These are phyloP conservation scores for Alcis repandata DNA, from an alignment of 2,888 invertebrate species.

Conservation along the genomic window DNA sequence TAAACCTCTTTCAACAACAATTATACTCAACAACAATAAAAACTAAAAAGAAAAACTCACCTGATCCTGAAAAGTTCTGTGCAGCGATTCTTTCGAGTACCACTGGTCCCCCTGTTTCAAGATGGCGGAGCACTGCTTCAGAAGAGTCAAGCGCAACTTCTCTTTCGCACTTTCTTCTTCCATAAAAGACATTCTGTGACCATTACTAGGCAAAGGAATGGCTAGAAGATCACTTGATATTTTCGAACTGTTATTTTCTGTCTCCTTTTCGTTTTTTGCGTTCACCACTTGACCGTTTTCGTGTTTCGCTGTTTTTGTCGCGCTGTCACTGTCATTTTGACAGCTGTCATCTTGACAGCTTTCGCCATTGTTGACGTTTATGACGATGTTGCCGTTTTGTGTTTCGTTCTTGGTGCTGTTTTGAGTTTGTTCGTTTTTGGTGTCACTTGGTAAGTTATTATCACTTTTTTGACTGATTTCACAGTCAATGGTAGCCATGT, in stretches of 20 bases:
- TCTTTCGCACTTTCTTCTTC: constrained; percentile 90
- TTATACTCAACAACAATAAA: too few species aligned
- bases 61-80: constrained; percentile 89
- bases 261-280: neutral
- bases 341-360: constrained; percentile 39
- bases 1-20: too few species aligned
- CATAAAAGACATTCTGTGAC: constrained; percentile 88
- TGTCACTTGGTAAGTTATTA: constrained; percentile 16
- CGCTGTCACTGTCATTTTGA: constrained; percentile 33
- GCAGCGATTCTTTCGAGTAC: constrained; percentile 88
- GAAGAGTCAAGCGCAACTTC: constrained; percentile 85
- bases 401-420: constrained; percentile 20
- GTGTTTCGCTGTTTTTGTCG: constrained; percentile 4
- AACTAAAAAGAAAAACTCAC: too few species aligned
- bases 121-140: constrained; percentile 89
- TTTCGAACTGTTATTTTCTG: constrained; percentile 32
- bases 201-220: constrained; percentile 56
- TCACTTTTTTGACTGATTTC: constrained; percentile 40
- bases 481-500: constrained; percentile 40
- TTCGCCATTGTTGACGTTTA: constrained; percentile 36
- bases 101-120: constrained; percentile 87
- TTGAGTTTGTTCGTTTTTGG: constrained; percentile 3
- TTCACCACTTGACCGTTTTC: constrained; percentile 12
- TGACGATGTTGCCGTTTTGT: constrained; percentile 40
- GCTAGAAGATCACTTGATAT: constrained; percentile 43